Evolutionary conservation across 2,888 invertebrate species (phyloP).

Genomic region (Lamellibrachia columna): DNA sequence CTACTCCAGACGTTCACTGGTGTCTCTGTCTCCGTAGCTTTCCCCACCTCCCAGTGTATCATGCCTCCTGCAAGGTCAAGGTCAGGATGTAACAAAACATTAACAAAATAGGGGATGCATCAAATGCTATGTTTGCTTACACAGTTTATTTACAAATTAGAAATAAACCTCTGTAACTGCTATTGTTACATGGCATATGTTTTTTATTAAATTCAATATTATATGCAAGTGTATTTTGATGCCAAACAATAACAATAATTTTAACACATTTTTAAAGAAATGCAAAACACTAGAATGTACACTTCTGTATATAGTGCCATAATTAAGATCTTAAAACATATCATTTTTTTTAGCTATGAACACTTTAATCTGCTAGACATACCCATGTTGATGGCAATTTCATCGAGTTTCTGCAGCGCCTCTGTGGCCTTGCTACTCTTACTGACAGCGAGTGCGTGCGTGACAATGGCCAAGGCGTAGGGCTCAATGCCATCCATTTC

Average conservation of each 20-base stretch:
- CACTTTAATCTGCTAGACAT: background rate
- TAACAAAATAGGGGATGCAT: too few species aligned
- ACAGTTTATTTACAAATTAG: background rate
- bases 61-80: constrained; percentile 46
- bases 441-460: constrained; percentile 58
- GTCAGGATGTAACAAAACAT: background rate
- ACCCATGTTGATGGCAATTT: constrained; percentile 51
- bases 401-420: constrained; percentile 46
- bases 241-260: background rate
- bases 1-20: constrained; percentile 41
- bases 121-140: background rate
- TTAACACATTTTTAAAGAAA: background rate
- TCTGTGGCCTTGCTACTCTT: constrained; percentile 45
- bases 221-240: background rate
- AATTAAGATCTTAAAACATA: background rate
- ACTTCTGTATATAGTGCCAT: background rate
- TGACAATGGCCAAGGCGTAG: constrained; percentile 57
- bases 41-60: constrained; percentile 49
- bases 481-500: constrained; percentile 52
- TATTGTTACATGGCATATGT: too few species aligned
- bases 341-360: background rate
- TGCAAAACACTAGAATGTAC: background rate
- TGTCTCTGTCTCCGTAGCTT: background rate
- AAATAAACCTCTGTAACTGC: background rate
- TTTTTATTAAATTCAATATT: background rate